Conservation (phyloP, 2,888 invertebrate genomes). For the Brenthis ino region DNA sequence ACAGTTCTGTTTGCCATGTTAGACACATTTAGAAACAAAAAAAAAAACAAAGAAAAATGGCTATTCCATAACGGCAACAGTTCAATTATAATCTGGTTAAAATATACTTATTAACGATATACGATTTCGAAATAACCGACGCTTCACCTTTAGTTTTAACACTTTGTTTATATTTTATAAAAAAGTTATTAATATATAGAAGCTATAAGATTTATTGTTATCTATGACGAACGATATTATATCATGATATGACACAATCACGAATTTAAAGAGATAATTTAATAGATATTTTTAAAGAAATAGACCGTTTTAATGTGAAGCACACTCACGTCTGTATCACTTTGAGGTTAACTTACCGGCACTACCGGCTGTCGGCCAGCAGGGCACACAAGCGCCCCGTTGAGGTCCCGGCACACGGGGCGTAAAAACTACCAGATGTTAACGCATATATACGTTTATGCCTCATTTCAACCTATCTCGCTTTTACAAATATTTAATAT, state of each 20-base stretch:
- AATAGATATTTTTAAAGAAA: slow-evolving; percentile 48
- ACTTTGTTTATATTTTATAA: not conserved
- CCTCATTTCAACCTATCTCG: slow-evolving; percentile 23
- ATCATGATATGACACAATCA: not conserved
- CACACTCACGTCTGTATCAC: slow-evolving; percentile 78
- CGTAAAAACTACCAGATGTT: slow-evolving; percentile 48
- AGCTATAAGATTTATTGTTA: not conserved
- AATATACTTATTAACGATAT: too few relatives aligned
- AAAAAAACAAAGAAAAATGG: too few relatives aligned
- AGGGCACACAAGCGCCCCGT: slow-evolving; percentile 66
- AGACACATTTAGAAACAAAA: slow-evolving; percentile 47
- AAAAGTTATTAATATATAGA: too few relatives aligned
- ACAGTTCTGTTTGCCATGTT: slow-evolving; percentile 70
- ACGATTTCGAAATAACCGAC: not conserved
- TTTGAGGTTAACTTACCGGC: slow-evolving; percentile 82
- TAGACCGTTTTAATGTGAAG: slow-evolving; percentile 70
- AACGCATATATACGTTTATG: slow-evolving; percentile 26
- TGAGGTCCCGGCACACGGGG: slow-evolving; percentile 60
- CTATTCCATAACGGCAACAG: too few relatives aligned
- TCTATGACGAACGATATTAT: not conserved
- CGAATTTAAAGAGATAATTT: slow-evolving; percentile 9
- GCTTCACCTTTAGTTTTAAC: not conserved
- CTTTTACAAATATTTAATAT: not conserved
- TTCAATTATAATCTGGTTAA: too few relatives aligned
- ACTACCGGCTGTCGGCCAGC: slow-evolving; percentile 70